Evolutionary conservation across 2,797 vertebrate species (phyloP), one percentile per base, ranked within the genome.

Genomic region (Sciurus carolinensis): DNA sequence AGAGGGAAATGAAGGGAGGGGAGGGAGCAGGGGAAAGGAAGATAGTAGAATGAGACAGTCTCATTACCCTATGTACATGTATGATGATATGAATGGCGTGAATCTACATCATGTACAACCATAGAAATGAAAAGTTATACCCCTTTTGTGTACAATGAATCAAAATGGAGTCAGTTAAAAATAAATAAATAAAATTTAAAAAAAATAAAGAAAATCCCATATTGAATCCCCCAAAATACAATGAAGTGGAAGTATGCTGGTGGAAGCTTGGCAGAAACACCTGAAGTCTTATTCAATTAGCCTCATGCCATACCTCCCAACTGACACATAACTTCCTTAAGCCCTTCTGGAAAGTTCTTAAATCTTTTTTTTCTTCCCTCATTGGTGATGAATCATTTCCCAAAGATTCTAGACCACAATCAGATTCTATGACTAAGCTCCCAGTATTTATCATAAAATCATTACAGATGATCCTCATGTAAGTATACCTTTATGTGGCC

Each of bases 381-480:
- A 82, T 44, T 42, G 73, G 36, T 84, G 28, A 42, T 36, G 26
- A 3, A 50, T 33, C 47, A 28, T 54, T 77, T 94, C 17, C 30
- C 76, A 91, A 80, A 64, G 17, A 50, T 81, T 42, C 50, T 54
- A 39, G 24, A 54, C 12, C 4, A 50, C 24, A 76, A 39, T 91
- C 42, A 57, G 67, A 79, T 92, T 80, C 62, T 62, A 14, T n/a
- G 10, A 91, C 39, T 36, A 13, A 88, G 36, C 18, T 88, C 72
- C n/a, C 26, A 81, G 15, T 64, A 42, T 90, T 90, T 62, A 87
- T 50, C 30, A 28, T 59, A 59, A 94, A 90, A 81, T 95, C 42
- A 77, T 83, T 81, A 85, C 36, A 92, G 54, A 42, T 81, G 66
- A 90, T 83, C 33, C 50, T 71, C 62, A 69, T 81, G 64, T 57